These are phyloP conservation scores for Nomada ferruginata DNA, from an alignment of 2,888 invertebrate genomes.

Conservation along the genomic window DNA sequence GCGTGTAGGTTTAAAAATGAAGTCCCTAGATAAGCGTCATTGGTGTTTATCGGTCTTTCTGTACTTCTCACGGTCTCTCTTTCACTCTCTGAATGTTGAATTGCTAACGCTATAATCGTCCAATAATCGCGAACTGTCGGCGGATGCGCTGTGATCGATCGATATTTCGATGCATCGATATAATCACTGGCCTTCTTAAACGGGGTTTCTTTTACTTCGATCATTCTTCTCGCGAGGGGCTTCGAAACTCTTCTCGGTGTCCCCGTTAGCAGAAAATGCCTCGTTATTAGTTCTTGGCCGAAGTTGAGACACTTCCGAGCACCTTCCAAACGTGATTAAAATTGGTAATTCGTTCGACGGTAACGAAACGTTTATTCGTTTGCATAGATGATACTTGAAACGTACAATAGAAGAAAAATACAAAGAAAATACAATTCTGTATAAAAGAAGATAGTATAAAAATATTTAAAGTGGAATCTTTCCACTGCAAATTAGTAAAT, in stretches of 20 bases:
- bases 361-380: too few species aligned
- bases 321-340: background rate
- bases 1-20: slow-evolving; percentile 46
- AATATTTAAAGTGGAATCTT: too few species aligned
- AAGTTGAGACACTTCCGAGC: background rate
- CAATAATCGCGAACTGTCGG: background rate
- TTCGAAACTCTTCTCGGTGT: slow-evolving; percentile 1
- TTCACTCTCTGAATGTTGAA: slow-evolving; percentile 20
- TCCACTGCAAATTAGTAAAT: too few species aligned
- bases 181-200: slow-evolving; percentile 6
- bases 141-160: background rate
- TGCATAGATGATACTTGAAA: too few species aligned
- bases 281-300: background rate
- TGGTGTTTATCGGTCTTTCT: slow-evolving; percentile 28
- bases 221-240: slow-evolving; percentile 29
- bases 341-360: background rate
- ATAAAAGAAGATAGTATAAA: too few species aligned
- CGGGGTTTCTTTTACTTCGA: slow-evolving; percentile 17
- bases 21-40: slow-evolving; percentile 35
- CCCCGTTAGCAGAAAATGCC: background rate
- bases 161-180: slow-evolving; percentile 5
- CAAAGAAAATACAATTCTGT: too few species aligned
- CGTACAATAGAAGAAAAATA: too few species aligned
- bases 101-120: slow-evolving; percentile 17
- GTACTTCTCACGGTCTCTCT: slow-evolving; percentile 23